A percentile compares a stretch with the other conserved stretches of the same genome.
phyloP scores from a whole-genome alignment of 1,140 invertebrate genomes.

The Hesperophylax magnus region DNA sequence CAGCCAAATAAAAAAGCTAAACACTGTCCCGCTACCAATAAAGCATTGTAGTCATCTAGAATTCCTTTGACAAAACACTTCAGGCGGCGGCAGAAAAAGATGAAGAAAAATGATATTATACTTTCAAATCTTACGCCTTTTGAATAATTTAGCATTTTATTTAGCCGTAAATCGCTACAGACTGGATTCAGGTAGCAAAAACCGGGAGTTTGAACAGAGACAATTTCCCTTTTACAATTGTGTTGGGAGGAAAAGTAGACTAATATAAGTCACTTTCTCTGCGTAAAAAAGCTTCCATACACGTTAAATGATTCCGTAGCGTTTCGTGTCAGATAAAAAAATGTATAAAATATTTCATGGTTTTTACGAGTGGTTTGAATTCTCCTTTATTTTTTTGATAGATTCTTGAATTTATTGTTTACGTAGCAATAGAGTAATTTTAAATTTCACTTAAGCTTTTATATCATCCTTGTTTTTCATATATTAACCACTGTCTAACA shows the following conservation, averaged over 20 bases:
- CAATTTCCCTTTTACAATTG: constrained; percentile 39
- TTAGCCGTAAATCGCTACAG: constrained; percentile 57
- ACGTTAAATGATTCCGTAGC: neutral
- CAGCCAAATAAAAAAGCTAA: constrained; percentile 6
- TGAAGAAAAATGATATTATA: constrained; percentile 54
- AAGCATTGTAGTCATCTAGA: constrained; percentile 36
- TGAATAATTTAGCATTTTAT: constrained; percentile 58
- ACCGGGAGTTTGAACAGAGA: constrained; percentile 42
- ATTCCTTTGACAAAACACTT: constrained; percentile 30
- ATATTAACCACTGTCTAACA: too few species aligned
- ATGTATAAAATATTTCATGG: neutral
- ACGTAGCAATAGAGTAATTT: too few species aligned
- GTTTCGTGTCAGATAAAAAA: constrained; percentile 6
- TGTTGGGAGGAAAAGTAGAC: constrained; percentile 13
- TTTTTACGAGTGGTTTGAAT: too few species aligned
- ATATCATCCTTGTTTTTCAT: too few species aligned
- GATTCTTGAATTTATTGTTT: too few species aligned
- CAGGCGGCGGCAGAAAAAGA: constrained; percentile 46
- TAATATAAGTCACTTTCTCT: constrained; percentile 7
- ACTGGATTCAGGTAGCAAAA: constrained; percentile 53
- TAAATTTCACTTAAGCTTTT: too few species aligned
- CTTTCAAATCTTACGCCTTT: constrained; percentile 57
- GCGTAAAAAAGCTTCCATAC: neutral
- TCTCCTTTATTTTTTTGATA: too few species aligned
- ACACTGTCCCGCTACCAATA: constrained; percentile 21